These are phyloP conservation scores for Sandelia bainsii DNA, from an alignment of 2,797 vertebrate species.

Conservation along the genomic window DNA sequence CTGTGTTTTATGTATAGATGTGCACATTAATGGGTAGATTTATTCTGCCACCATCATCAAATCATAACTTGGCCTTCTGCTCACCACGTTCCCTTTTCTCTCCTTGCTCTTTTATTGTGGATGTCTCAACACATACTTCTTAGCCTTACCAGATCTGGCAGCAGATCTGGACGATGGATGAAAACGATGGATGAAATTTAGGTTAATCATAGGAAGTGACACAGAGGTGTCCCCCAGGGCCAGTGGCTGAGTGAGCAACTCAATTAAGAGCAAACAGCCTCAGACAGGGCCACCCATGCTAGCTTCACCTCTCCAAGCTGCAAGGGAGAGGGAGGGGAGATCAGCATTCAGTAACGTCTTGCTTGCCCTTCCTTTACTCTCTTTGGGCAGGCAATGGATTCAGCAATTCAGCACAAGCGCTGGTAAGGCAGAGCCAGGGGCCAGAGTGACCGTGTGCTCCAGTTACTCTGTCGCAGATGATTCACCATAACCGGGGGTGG, in stretches of 20 bases:
- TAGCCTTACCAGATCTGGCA: constrained; percentile 80
- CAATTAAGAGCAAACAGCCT: constrained; percentile 85
- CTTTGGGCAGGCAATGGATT: constrained; percentile 71
- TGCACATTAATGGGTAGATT: constrained; percentile 59
- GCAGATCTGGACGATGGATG: constrained; percentile 75
- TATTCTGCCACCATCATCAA: constrained; percentile 65
- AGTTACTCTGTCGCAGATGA: constrained; percentile 82
- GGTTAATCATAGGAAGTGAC: constrained; percentile 87
- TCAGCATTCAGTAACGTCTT: constrained; percentile 58
- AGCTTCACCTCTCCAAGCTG: constrained; percentile 68
- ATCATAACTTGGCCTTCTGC: constrained; percentile 58
- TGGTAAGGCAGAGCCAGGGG: constrained; percentile 71
- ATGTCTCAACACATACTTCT: constrained; percentile 78
- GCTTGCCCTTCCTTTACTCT: constrained; percentile 63
- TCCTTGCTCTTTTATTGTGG: constrained; percentile 70
- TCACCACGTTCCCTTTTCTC: constrained; percentile 48
- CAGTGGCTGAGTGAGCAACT: constrained; percentile 86
- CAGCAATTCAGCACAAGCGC: constrained; percentile 60
- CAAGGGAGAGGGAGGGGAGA: constrained; percentile 53
- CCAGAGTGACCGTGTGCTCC: constrained; percentile 80
- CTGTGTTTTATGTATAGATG: constrained; percentile 63
- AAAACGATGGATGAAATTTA: constrained; percentile 83
- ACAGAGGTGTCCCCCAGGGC: constrained; percentile 81
- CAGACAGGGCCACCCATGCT: constrained; percentile 77
- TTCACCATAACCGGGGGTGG: constrained; percentile 71